Conservation (phyloP, 2,797 vertebrate genomes). For the Trachurus trachurus region DNA sequence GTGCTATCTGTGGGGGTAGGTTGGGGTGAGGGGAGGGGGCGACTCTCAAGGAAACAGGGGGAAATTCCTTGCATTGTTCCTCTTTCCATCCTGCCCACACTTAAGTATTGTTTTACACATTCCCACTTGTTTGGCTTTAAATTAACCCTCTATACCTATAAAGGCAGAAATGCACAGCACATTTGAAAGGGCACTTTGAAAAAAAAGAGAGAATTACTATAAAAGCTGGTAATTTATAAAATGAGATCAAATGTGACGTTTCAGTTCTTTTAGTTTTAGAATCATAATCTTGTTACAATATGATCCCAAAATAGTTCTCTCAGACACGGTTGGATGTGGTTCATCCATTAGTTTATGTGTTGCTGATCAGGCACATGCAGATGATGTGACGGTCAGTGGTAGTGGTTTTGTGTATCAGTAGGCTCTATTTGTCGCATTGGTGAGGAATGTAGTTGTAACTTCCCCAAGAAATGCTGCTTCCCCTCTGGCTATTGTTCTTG, state of each 20-base stretch:
- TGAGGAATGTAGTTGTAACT: constrained; percentile 72
- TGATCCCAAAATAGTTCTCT: not conserved
- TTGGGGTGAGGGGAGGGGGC: constrained; percentile 12
- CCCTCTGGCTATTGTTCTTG: constrained; percentile 79
- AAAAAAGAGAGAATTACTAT: not conserved
- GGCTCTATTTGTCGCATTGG: constrained; percentile 32
- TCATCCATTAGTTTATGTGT: not conserved
- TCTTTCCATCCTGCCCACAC: constrained; percentile 50
- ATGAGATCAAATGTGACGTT: fast-evolving
- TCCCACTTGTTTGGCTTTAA: constrained; percentile 6
- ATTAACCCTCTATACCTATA: not conserved
- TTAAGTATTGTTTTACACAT: constrained; percentile 19
- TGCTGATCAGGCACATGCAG: constrained; percentile 13
- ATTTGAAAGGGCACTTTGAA: not conserved
- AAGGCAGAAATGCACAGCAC: not conserved
- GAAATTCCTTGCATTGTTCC: constrained; percentile 78
- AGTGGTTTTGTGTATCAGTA: constrained; percentile 34
- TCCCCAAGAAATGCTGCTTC: constrained; percentile 69
- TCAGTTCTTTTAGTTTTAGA: not conserved
- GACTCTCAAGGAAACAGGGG: constrained; percentile 58
- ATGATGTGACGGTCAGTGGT: constrained; percentile 13
- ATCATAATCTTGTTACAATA: not conserved
- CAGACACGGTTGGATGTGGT: constrained; percentile 11
- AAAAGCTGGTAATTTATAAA: not conserved
- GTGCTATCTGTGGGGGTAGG: not conserved